Base-by-base conservation (phyloP, 2,888 invertebrate genomes). In the Tortrix viridana region DNA sequence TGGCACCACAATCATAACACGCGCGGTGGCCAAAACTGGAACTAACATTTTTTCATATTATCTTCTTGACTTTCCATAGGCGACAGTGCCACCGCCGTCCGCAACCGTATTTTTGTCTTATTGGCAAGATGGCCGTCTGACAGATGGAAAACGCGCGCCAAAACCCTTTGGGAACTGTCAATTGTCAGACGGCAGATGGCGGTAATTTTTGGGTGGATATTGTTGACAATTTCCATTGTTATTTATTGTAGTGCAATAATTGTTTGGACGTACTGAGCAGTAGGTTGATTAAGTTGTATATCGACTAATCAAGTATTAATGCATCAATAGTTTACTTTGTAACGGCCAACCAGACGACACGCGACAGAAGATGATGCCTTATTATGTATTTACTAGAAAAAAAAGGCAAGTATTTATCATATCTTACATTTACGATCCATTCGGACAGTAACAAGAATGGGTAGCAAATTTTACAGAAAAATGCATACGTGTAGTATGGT, bases 111-210 rank as follows among this genome's bases (percentile, higher is more conserved):
- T 3, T 16, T 56, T 46, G 56, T 52, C n/a, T 14, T n/a, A 6
- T 37, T 56, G 59, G 59, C 53, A 86, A 88, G 82, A 88, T 87
- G 87, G 87, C 84, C 77, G 85, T 73, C 76, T 84, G 84, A 84
- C 84, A 86, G 83, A 82, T 81, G 81, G 75, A 79, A 78, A 74
- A 79, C 81, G 80, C 77, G 85, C 84, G 85, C 84, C 80, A 85
- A 89, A 86, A 86, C 90, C 91, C 89, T 91, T 91, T 89, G 91
- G 89, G 89, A 91, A 70, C 79, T 79, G 82, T 82, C 83, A 82
- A 32, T 32, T 32, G 32, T 32, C 32, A 32, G 74, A 79, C 67
- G 74, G 75, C 89, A 90, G 90, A 91, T 90, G 91, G 81, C 80
- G 80, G 82, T 81, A 88, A 89, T 90, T 88, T 85, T 81, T 78